These are phyloP conservation scores for human (Homo sapiens) DNA, from an alignment of 2,113 vertebrate species.

Conservation along the genomic window DNA sequence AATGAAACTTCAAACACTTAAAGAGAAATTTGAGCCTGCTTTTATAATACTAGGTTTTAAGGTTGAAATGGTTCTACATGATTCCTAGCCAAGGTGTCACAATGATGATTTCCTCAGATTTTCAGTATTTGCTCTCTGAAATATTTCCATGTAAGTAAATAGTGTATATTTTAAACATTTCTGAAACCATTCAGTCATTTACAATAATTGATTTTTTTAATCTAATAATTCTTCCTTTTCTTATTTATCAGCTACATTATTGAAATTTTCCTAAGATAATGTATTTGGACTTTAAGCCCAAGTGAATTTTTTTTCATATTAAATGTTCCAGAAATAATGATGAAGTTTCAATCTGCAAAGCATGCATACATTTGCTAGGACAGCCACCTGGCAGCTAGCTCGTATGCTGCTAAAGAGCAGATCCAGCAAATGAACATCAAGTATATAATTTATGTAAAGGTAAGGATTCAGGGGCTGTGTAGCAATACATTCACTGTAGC, in stretches of 20 bases:
- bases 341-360: not conserved
- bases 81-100: not conserved
- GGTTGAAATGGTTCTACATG: not conserved
- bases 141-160: not conserved
- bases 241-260: not conserved
- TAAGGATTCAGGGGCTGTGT: not conserved
- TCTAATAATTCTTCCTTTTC: not conserved
- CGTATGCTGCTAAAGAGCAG: not conserved
- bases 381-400: not conserved
- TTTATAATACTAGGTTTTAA: not conserved
- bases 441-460: not conserved
- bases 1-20: not conserved
- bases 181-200: not conserved
- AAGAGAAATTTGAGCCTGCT: constrained; percentile 28
- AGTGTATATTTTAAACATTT: constrained; percentile 3
- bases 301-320: not conserved
- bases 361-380: not conserved
- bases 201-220: not conserved
- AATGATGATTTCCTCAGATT: not conserved
- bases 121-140: not conserved
- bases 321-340: not conserved
- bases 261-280: not conserved
- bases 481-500: no score
- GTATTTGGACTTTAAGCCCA: not conserved
- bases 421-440: not conserved